These are phyloP conservation scores for Elanoides forficatus DNA, from an alignment of 2,113 vertebrate genomes.

Conservation along the genomic window DNA sequence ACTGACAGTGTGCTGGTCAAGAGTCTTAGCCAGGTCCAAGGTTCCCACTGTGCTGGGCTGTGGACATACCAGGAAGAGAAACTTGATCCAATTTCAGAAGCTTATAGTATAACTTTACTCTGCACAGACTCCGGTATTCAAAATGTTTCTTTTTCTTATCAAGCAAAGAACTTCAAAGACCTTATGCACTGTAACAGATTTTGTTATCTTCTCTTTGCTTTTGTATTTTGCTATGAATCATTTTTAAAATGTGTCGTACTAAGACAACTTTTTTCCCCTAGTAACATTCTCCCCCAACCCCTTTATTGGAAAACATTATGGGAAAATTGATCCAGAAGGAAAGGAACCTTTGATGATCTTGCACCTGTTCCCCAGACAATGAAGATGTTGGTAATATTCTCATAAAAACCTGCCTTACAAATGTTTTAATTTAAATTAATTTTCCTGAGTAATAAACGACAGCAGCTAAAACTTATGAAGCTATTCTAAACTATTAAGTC, in stretches of 20 bases:
- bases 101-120: not conserved
- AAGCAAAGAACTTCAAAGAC: constrained; percentile 2
- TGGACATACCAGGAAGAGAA: not conserved
- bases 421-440: constrained; percentile 79
- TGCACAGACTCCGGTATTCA: not conserved
- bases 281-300: constrained; percentile 18
- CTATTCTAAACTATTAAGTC: constrained; percentile 71
- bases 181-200: constrained; percentile 42
- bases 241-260: constrained; percentile 53
- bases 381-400: constrained; percentile 68
- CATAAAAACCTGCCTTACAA: constrained; percentile 73
- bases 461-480: constrained; percentile 72
- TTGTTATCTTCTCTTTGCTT: constrained; percentile 42
- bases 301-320: constrained; percentile 59
- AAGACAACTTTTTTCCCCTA: constrained; percentile 28
- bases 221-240: constrained; percentile 57
- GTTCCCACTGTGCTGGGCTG: not conserved
- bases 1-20: not conserved
- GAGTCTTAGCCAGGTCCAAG: not conserved
- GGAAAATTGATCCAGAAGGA: constrained; percentile 67
- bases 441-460: constrained; percentile 75
- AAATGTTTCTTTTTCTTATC: not conserved
- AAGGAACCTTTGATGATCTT: constrained; percentile 67
- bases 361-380: constrained; percentile 67
- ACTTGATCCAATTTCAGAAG: not conserved